Base-by-base conservation (phyloP, 2,888 invertebrate species). In the Zhengitettix transpicula region DNA sequence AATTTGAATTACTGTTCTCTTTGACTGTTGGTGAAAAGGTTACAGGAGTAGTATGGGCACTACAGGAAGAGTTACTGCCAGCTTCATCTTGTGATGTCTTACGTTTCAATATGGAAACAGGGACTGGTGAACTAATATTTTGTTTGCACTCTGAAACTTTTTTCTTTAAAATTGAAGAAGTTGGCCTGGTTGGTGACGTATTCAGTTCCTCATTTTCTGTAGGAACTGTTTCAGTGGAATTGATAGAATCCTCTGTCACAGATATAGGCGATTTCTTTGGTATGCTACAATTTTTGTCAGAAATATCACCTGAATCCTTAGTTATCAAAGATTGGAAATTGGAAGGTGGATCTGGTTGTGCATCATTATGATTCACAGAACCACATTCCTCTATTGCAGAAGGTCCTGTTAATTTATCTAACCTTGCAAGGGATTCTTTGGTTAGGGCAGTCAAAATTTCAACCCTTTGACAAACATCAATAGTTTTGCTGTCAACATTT, bases 21-120 rank as follows among this genome's bases (percentile, higher is more conserved):
- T 85, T 74, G 59, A 87, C 87, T 68, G 78, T 85, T 1, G 87
- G 85, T 10, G 87, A 87, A 73, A 87, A 87, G n/a, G 87, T 88
- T 8, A 88, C 87, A 11, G 87, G 87, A 47, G 59, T 58, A 28
- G 28, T 7, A 28, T 28, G 28, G 14, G 64, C 55, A 40, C 86
- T 84, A 40, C 81, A 78, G 61, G 79, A 66, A 16, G 68, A 65
- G 55, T 69, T 67, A 55, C 69, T 67, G 63, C 69, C 68, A 59
- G 70, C 71, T 64, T 76, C 76, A 60, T 75, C 76, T 65, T 77
- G 75, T 28, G 74, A 73, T 16, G 74, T 73, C 69, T 80, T 80
- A 63, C 78, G 73, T 67, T 81, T 82, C 42, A 82, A 69, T 64
- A 82, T 81, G 12, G 81, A 80, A 61, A 80, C 75, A 55, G 80